Percentiles rank a stretch among this genome's conserved stretches.
Conservation (phyloP, 37 sponge, comb jelly and placozoan genomes). For the Agelas oroides region DNA sequence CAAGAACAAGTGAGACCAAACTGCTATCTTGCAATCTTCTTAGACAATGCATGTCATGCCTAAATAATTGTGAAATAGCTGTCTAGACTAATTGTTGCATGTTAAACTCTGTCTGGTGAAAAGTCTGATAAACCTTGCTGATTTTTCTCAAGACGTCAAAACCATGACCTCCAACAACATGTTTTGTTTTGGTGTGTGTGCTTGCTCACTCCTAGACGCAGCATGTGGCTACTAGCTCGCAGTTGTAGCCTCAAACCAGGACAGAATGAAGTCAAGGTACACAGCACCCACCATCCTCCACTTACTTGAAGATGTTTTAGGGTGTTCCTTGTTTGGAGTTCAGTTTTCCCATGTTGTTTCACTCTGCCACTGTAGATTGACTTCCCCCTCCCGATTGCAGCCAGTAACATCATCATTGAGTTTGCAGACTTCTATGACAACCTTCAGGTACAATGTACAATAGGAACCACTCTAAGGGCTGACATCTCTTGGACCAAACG, state of each 20-base stretch:
- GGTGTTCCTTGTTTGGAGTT: too few species aligned
- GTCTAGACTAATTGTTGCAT: too few species aligned
- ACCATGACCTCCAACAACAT: too few species aligned
- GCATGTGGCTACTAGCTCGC: constrained; percentile 81
- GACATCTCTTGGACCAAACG: too few species aligned
- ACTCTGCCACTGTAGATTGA: constrained; percentile 56
- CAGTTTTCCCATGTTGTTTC: background rate
- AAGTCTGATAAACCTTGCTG: too few species aligned
- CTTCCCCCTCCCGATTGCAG: constrained; percentile 89
- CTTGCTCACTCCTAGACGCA: constrained; percentile 30
- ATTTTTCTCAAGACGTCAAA: too few species aligned
- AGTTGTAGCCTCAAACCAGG: constrained; percentile 63
- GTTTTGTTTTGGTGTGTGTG: constrained; percentile 1
- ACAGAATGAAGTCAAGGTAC: constrained; percentile 91
- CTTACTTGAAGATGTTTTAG: background rate
- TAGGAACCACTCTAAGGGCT: too few species aligned
- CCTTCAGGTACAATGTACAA: too few species aligned
- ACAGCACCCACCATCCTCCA: background rate
- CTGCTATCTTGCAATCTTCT: too few species aligned
- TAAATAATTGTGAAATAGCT: too few species aligned
- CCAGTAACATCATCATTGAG: constrained; percentile 88
- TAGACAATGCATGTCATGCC: too few species aligned
- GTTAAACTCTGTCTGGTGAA: too few species aligned
- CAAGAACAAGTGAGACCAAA: constrained; percentile 94
- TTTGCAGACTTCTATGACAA: constrained; percentile 95